These are phyloP conservation scores for Aphaenogaster floridana DNA, from an alignment of 1,140 invertebrate species.

Conservation along the genomic window DNA sequence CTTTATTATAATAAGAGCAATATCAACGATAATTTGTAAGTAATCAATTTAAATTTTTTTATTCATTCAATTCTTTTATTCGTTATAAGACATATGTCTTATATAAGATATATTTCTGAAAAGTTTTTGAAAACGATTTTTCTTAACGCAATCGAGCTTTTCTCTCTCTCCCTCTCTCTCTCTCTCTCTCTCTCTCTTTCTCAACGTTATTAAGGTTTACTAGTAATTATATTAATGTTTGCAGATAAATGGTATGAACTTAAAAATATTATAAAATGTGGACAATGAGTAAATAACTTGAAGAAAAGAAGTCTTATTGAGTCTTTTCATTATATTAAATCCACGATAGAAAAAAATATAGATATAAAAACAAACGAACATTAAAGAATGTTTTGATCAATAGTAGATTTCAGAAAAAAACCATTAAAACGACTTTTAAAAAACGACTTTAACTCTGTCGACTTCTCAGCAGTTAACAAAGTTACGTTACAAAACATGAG, in stretches of 20 bases:
- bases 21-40: background rate
- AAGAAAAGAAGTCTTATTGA: background rate
- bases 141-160: background rate
- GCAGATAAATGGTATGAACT: background rate
- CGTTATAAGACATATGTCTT: background rate
- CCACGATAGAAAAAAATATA: background rate
- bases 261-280: background rate
- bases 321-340: background rate
- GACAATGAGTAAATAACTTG: background rate
- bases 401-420: background rate
- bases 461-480: conserved; percentile 56
- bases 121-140: background rate
- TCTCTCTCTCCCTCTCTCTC: background rate
- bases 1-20: too few relatives aligned
- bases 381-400: background rate
- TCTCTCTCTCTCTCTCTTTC: background rate
- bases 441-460: conserved; percentile 58
- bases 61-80: conserved; percentile 7
- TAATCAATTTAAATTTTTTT: background rate
- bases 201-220: background rate
- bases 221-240: background rate
- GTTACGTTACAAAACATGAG: conserved; percentile 61
- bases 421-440: background rate
- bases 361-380: background rate
- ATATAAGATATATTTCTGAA: background rate